Evolutionary conservation across 1,140 invertebrate species (phyloP).

Genomic region (Lamellibrachia luymesi): DNA sequence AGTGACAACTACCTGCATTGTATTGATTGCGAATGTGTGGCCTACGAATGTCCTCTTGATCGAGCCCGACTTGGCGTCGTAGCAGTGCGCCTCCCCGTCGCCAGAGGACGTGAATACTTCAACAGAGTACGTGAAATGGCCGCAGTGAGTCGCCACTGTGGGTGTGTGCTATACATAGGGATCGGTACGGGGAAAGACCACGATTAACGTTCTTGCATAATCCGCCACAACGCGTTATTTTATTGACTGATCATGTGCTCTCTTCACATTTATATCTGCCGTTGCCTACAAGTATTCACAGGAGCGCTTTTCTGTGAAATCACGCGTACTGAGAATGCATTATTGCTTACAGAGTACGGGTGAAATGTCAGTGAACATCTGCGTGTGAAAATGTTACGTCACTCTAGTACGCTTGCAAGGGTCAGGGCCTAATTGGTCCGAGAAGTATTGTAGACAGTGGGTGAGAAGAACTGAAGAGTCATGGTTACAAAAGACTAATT

Average conservation of each 20-base stretch:
- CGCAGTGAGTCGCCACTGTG: not conserved
- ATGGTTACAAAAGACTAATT: not conserved
- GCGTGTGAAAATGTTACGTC: not conserved
- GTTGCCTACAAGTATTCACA: not conserved
- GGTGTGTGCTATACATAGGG: not conserved
- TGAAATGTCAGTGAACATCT: not conserved
- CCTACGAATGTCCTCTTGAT: slow-evolving; percentile 55
- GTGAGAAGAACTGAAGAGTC: not conserved
- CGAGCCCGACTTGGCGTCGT: slow-evolving; percentile 61
- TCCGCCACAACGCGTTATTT: not conserved
- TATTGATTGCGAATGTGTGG: slow-evolving; percentile 55
- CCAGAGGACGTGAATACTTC: slow-evolving; percentile 60
- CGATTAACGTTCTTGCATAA: not conserved
- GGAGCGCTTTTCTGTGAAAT: not conserved
- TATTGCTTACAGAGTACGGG: not conserved
- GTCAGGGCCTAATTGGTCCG: not conserved
- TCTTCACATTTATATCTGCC: not conserved
- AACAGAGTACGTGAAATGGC: not conserved
- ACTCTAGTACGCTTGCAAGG: not conserved
- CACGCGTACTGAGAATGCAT: not conserved
- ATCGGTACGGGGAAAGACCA: not conserved
- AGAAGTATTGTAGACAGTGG: not conserved
- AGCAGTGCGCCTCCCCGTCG: slow-evolving; percentile 54
- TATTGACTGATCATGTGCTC: not conserved
- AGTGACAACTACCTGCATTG: slow-evolving; percentile 47